These are phyloP conservation scores for Centropyge bicolor DNA, from an alignment of 2,797 vertebrate species.

Conservation along the genomic window DNA sequence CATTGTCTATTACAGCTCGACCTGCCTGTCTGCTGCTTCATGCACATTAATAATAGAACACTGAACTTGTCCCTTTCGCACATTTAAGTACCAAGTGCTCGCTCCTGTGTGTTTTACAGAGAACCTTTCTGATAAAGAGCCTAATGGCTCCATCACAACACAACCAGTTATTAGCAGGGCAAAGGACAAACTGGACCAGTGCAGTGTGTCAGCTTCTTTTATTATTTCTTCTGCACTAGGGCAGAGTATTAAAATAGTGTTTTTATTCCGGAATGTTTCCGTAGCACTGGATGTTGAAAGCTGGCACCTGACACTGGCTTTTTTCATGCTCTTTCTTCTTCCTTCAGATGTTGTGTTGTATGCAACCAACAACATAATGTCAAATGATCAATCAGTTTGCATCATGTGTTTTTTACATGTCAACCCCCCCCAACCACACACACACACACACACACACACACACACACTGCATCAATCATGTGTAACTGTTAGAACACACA, in stretches of 20 bases:
- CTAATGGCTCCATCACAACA: constrained; percentile 20
- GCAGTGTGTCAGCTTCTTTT: background rate
- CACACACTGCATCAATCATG: constrained; percentile 1
- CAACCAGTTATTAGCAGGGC: constrained; percentile 10
- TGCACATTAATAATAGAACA: constrained; percentile 31
- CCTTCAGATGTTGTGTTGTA: background rate
- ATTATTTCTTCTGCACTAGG: background rate
- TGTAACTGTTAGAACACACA: constrained; percentile 11
- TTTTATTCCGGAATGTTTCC: background rate
- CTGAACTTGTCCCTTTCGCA: constrained; percentile 13
- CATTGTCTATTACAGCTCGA: background rate
- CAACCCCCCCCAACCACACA: background rate
- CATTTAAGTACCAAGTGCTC: constrained; percentile 18
- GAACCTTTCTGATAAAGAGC: constrained; percentile 12
- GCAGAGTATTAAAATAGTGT: background rate
- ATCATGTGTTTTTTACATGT: background rate
- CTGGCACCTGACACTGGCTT: background rate
- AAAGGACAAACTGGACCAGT: constrained; percentile 15
- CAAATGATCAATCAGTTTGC: constrained; percentile 4
- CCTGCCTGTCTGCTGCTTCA: background rate
- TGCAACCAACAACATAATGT: background rate
- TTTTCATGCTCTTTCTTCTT: background rate
- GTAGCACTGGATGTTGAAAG: background rate
- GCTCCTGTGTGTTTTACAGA: constrained; percentile 14
- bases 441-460: too few species aligned